A percentile compares a stretch with the other conserved stretches of the same genome.
Evolutionary conservation across 2,888 invertebrate species (phyloP).

Genomic region (Eremobia ochroleuca): DNA sequence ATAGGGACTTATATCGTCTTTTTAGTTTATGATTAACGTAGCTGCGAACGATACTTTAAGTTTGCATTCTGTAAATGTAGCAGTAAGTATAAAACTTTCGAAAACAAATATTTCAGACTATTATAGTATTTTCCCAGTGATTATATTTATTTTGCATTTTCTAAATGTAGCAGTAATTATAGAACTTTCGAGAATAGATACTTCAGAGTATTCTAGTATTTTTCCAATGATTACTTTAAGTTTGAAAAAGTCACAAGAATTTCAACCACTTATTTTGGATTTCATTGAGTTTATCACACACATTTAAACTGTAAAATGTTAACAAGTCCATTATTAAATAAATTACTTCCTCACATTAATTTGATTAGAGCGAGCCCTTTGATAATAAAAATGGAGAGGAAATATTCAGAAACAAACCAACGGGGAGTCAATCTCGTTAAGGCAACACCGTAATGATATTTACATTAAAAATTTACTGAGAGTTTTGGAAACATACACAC

Average conservation of each 20-base stretch:
- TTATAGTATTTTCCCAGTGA: too few species aligned
- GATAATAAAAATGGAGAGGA: constrained; percentile 67
- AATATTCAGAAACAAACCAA: constrained; percentile 75
- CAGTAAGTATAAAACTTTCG: not conserved
- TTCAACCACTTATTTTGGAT: not conserved
- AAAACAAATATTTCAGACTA: not conserved
- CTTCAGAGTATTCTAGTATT: not conserved
- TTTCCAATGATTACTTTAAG: not conserved
- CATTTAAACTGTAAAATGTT: constrained; percentile 28
- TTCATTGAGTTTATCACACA: not conserved
- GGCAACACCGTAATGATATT: constrained; percentile 83
- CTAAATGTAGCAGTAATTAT: too few species aligned
- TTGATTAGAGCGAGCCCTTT: constrained; percentile 57
- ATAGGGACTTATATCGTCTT: not conserved
- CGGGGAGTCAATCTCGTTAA: constrained; percentile 82
- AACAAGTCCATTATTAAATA: constrained; percentile 46
- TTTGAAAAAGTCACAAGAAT: not conserved
- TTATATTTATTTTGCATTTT: not conserved
- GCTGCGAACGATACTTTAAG: too few species aligned
- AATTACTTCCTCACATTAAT: constrained; percentile 58
- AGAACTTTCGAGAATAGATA: not conserved
- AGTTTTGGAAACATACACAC: constrained; percentile 68
- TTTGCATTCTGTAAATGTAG: not conserved
- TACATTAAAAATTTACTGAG: constrained; percentile 83
- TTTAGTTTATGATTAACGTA: not conserved